These are phyloP conservation scores for Axea sp. DNA, from an alignment of 2,888 invertebrate genomes.

Conservation along the genomic window DNA sequence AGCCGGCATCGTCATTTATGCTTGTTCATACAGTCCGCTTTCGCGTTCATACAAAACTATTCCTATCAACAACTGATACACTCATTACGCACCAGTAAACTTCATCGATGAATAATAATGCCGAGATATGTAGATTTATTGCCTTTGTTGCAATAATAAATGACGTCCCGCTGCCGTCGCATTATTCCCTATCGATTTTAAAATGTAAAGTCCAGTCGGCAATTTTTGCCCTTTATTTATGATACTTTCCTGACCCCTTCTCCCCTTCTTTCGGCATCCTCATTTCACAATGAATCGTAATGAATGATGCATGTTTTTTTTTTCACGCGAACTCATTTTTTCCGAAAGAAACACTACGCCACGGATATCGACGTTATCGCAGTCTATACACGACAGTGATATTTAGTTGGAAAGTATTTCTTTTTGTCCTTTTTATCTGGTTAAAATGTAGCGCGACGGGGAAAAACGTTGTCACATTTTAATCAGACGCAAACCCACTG, in stretches of 20 bases:
- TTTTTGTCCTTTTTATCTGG: too few relatives aligned
- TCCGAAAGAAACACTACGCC: conserved; percentile 3
- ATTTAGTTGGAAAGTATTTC: too few relatives aligned
- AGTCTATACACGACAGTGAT: too few relatives aligned
- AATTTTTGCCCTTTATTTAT: conserved; percentile 49
- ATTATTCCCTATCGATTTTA: conserved; percentile 40
- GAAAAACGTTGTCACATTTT: too few relatives aligned
- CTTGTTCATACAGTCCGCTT: conserved; percentile 43
- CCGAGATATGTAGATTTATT: conserved; percentile 52
- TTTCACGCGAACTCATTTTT: conserved; percentile 1
- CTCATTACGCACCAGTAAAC: conserved; percentile 59
- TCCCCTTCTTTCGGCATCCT: not conserved
- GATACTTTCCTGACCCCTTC: not conserved
- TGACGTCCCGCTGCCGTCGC: conserved; percentile 7
- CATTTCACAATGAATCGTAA: conserved; percentile 29
- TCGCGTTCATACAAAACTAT: conserved; percentile 42
- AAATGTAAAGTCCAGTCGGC: conserved; percentile 36
- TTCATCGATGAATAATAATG: conserved; percentile 57
- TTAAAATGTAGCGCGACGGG: too few relatives aligned
- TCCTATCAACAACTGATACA: conserved; percentile 56
- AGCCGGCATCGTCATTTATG: conserved; percentile 56
- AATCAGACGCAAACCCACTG: too few relatives aligned
- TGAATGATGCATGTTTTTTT: conserved; percentile 23
- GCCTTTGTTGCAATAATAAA: conserved; percentile 53
- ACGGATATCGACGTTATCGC: too few relatives aligned